Evolutionary conservation across 2,797 vertebrate genomes (phyloP).

Genomic region (Protosalanx chinensis): DNA sequence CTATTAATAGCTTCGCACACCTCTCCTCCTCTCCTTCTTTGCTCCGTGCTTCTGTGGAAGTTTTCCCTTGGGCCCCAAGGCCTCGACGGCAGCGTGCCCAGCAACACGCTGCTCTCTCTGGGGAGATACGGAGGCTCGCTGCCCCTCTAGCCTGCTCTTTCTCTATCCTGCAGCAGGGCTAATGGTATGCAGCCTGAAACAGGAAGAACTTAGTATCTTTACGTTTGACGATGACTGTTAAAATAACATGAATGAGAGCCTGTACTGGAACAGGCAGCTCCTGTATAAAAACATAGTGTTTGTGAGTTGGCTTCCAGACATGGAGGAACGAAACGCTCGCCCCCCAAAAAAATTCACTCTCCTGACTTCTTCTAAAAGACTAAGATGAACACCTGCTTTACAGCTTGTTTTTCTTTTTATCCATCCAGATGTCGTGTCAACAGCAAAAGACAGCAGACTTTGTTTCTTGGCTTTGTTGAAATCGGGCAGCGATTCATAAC

Average conservation of each 20-base stretch:
- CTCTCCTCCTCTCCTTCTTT: constrained; percentile 34
- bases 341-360: neutral
- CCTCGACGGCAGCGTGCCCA: constrained; percentile 54
- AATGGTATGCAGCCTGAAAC: constrained; percentile 46
- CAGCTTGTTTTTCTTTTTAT: neutral
- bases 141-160: constrained; percentile 57
- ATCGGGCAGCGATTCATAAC: too few relatives aligned
- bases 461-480: neutral
- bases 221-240: constrained; percentile 53
- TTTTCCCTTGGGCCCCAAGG: constrained; percentile 51
- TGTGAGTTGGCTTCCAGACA: neutral
- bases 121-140: constrained; percentile 50
- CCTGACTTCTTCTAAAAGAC: neutral
- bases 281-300: neutral
- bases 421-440: neutral
- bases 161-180: constrained; percentile 63
- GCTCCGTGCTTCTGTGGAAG: constrained; percentile 52
- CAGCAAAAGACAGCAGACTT: neutral
- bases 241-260: constrained; percentile 45
- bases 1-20: constrained; percentile 62
- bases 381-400: neutral
- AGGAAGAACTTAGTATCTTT: constrained; percentile 32
- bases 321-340: neutral
- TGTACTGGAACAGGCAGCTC: neutral
- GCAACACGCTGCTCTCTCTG: constrained; percentile 52